Evolutionary conservation across 2,113 vertebrate species (phyloP).

Genomic region (Caloenas nicobarica): DNA sequence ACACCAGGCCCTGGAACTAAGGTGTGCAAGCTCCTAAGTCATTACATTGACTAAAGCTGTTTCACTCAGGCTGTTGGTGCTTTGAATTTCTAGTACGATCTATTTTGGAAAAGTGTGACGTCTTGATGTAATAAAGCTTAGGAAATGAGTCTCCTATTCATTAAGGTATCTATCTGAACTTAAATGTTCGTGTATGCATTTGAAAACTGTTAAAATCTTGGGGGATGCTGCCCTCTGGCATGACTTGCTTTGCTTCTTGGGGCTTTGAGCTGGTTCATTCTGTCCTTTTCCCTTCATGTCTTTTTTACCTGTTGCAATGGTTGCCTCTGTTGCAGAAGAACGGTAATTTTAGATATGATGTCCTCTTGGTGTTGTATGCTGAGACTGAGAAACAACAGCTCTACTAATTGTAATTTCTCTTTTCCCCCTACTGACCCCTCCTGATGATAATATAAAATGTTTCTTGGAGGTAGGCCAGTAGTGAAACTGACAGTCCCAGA

Average conservation of each 20-base stretch:
- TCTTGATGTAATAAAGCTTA: background rate
- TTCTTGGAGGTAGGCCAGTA: conserved; percentile 15
- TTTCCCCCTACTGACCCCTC: background rate
- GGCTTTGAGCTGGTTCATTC: background rate
- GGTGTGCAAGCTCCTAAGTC: background rate
- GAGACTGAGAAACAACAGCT: background rate
- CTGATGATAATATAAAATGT: background rate
- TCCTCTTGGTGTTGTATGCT: background rate
- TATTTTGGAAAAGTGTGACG: background rate
- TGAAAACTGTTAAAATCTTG: background rate
- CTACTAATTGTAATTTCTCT: background rate
- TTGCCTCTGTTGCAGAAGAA: background rate
- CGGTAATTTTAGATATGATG: background rate
- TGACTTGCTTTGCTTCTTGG: background rate
- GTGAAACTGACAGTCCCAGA: background rate
- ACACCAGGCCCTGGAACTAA: background rate
- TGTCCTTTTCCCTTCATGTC: background rate
- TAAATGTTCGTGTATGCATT: background rate
- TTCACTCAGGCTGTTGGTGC: background rate
- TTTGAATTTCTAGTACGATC: background rate
- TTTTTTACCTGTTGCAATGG: background rate
- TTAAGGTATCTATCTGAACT: background rate
- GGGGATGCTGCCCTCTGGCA: background rate
- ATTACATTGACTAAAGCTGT: background rate
- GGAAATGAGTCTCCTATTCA: background rate